A percentile compares a stretch with the other conserved stretches of the same genome.
Evolutionary conservation across 2,888 invertebrate species (phyloP).

Genomic region (Margaritifera margaritifera): DNA sequence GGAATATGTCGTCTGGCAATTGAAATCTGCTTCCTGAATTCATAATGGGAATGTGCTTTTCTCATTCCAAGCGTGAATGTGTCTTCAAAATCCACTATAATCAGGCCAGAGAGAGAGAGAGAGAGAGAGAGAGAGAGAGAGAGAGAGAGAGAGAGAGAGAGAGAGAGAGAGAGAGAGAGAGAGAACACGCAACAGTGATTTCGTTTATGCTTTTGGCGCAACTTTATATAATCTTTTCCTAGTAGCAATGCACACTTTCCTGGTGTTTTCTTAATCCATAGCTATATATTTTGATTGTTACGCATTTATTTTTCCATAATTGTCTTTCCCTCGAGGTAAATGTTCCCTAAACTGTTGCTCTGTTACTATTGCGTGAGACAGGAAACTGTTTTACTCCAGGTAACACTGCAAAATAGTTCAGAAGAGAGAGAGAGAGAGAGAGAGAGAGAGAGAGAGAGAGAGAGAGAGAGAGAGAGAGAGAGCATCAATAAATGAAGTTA

Average conservation of each 20-base stretch:
- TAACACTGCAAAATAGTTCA: no score
- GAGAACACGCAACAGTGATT: conserved; percentile 8
- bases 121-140: not conserved
- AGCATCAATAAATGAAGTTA: not conserved
- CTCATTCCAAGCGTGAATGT: no score
- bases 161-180: conserved; percentile 11
- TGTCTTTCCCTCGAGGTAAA: no score
- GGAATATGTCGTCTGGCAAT: conserved; percentile 6
- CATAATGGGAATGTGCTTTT: not conserved
- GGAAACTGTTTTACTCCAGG: no score
- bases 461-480: conserved; percentile 3
- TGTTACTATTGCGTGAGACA: no score
- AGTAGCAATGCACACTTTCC: not conserved
- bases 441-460: conserved; percentile 6
- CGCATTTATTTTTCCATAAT: no score
- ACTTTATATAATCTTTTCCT: not conserved
- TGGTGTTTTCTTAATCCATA: no score
- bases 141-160: conserved; percentile 12
- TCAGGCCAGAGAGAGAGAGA: no score
- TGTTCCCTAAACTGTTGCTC: no score
- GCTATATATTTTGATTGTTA: no score
- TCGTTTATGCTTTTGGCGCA: not conserved
- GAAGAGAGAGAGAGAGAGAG: not conserved
- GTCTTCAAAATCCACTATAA: no score
- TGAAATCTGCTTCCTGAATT: conserved; percentile 1